These are phyloP conservation scores for Ectemnius cavifrons DNA, from an alignment of 2,888 invertebrate genomes.

Conservation along the genomic window DNA sequence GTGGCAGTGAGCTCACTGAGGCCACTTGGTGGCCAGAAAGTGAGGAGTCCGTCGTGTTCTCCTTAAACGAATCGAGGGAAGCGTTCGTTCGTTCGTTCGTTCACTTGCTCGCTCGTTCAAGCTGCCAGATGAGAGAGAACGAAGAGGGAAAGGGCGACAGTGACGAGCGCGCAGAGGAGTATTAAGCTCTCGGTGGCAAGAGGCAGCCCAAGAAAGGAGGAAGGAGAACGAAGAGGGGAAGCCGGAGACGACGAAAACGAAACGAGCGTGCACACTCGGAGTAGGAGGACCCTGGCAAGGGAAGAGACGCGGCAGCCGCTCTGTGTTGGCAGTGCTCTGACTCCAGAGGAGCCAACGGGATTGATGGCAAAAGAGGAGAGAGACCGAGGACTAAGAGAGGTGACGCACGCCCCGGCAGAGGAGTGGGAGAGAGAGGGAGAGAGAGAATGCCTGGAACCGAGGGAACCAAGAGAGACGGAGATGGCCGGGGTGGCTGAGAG, in stretches of 20 bases:
- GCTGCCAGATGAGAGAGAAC: neutral
- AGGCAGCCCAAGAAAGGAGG: neutral
- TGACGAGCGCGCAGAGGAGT: neutral
- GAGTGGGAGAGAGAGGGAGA: too few relatives aligned
- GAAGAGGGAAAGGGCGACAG: conserved; percentile 4
- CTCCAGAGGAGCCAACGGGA: conserved; percentile 37
- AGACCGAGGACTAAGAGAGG: conserved; percentile 12
- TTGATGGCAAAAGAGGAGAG: conserved; percentile 30
- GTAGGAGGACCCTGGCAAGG: too few relatives aligned
- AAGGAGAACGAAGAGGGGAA: conserved; percentile 16
- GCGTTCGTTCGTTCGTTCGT: conserved; percentile 18
- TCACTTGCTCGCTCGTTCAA: neutral
- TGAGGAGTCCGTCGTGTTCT: too few relatives aligned
- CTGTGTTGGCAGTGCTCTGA: neutral
- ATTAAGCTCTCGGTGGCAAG: neutral
- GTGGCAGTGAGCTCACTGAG: too few relatives aligned
- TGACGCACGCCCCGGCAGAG: conserved; percentile 10
- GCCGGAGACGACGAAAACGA: conserved; percentile 39
- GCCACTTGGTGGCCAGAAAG: too few relatives aligned
- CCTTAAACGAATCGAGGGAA: too few relatives aligned
- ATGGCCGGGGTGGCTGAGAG: conserved; percentile 24
- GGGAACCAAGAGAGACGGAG: conserved; percentile 25
- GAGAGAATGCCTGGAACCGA: neutral
- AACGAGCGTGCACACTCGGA: conserved; percentile 13
- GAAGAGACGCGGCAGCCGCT: neutral